These are phyloP conservation scores for Blastomussa wellsi DNA, from an alignment of 92 coral and sea anemone genomes.

Conservation along the genomic window DNA sequence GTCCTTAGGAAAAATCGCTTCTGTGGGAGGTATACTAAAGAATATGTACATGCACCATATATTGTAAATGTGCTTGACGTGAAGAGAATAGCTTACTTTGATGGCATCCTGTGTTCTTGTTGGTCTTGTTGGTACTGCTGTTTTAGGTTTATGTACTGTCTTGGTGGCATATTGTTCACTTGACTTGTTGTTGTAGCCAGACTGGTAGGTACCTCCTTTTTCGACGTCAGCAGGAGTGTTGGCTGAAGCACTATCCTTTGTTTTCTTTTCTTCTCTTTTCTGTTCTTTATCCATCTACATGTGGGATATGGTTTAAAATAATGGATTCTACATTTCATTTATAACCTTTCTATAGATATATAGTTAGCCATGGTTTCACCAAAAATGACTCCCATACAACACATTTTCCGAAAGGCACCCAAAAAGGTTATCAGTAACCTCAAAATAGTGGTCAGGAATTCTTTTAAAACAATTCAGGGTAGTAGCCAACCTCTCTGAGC, in stretches of 20 bases:
- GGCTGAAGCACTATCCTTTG: constrained; percentile 20
- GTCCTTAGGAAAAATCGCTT: too few relatives aligned
- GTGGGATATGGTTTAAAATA: background rate
- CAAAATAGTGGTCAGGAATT: too few relatives aligned
- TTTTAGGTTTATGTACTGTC: constrained; percentile 47
- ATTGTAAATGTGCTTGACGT: background rate
- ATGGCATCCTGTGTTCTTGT: constrained; percentile 59
- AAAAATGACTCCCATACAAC: too few relatives aligned
- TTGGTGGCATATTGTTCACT: constrained; percentile 92
- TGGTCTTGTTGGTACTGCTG: constrained; percentile 63
- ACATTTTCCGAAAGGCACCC: too few relatives aligned
- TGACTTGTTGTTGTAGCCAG: constrained; percentile 75
- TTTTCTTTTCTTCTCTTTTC: constrained; percentile 32
- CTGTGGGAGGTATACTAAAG: too few relatives aligned
- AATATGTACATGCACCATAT: too few relatives aligned
- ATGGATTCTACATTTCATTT: background rate
- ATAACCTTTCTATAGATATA: background rate
- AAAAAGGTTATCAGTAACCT: too few relatives aligned
- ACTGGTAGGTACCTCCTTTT: constrained; percentile 69
- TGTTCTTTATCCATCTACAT: constrained; percentile 57
- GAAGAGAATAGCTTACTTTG: constrained; percentile 47
- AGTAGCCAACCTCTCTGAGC: too few relatives aligned
- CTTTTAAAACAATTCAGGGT: too few relatives aligned
- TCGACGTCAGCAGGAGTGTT: constrained; percentile 4
- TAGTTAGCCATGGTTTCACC: too few relatives aligned